Conservation (phyloP, 2,888 invertebrate species). For the Lamproptera curius region DNA sequence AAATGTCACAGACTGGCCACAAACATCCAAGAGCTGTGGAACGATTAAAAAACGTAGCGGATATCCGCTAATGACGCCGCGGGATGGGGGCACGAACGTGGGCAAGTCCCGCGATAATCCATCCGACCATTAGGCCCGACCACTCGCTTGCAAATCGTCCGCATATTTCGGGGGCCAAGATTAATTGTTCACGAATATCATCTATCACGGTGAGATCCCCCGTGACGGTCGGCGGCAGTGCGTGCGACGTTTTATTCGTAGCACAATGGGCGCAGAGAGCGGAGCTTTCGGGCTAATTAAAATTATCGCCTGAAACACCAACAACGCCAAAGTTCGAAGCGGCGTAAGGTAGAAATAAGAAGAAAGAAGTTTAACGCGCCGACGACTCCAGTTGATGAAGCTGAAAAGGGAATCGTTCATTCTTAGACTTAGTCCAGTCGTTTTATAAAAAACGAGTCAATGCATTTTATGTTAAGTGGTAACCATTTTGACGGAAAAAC, state of each 20-base stretch:
- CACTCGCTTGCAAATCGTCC: slow-evolving; percentile 77
- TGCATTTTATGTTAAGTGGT: too few relatives aligned
- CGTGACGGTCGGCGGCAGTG: slow-evolving; percentile 70
- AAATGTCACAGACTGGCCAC: too few relatives aligned
- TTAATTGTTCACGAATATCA: slow-evolving; percentile 78
- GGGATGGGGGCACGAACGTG: slow-evolving; percentile 48
- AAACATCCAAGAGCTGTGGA: too few relatives aligned
- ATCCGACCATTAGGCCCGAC: slow-evolving; percentile 74
- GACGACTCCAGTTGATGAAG: slow-evolving; percentile 33
- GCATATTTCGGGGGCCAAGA: slow-evolving; percentile 75
- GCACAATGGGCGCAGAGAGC: slow-evolving; percentile 59
- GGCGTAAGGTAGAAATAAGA: slow-evolving; percentile 33
- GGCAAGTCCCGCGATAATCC: slow-evolving; percentile 70
- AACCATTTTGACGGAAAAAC: too few relatives aligned
- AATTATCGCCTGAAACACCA: slow-evolving; percentile 55
- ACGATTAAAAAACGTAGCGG: too few relatives aligned
- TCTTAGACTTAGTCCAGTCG: too few relatives aligned
- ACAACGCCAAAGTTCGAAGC: too few relatives aligned
- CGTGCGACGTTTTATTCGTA: slow-evolving; percentile 73
- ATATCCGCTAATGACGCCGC: slow-evolving; percentile 65
- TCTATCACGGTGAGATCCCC: slow-evolving; percentile 75
- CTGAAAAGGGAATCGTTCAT: slow-evolving; percentile 34
- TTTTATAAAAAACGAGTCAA: too few relatives aligned
- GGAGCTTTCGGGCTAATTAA: slow-evolving; percentile 60
- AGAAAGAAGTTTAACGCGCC: slow-evolving; percentile 26